Base-by-base conservation (phyloP, 2,113 vertebrate genomes). In the Micronycteris hirsuta region DNA sequence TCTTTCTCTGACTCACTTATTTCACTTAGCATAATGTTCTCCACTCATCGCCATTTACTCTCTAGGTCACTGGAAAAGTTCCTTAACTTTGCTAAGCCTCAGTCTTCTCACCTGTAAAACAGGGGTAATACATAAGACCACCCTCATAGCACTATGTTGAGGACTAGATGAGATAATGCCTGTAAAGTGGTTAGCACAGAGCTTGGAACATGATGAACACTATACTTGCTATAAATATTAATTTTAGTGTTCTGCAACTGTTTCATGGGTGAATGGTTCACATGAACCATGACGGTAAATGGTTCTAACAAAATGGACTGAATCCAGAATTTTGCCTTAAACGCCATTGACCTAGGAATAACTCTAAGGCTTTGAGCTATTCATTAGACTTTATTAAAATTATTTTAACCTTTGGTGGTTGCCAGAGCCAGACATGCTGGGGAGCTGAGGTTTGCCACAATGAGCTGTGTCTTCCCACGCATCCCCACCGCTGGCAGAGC, bases 351-450 rank as follows among this genome's bases (percentile, higher is more conserved):
- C 93, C 85, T 86, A 71, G 91, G 89, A 96, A 97, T 97, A 97
- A 77, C 96, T 97, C 96, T 96, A 96, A 97, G 94, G 91, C 96
- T 96, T 96, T 94, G 93, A 83, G 65, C 52, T 95, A 83, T 96
- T 98, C 96, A 97, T 98, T 96, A 95, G 94, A 93, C 91, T 96
- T 97, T 96, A 96, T 97, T 96, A 94, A 97, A 96, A 97, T 98
- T 98, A 97, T 98, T 98, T 97, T 98, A 98, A 98, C 97, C 96
- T 98, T 97, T 97, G 95, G 96, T 96, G 96, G 94, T 97, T 98
- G 94, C 91, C 91, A 94, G 85, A 96, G 96, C 93, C 95, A 97
- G 97, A 98, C 97, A 98, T 86, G 70, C 94, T 3, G 82, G 86
- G 89, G 91, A 98, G 91, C 92, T 97, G 97, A 98, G 97, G 97